Evolutionary conservation across 2,797 vertebrate genomes (phyloP).

Genomic region (Florisuga fusca): DNA sequence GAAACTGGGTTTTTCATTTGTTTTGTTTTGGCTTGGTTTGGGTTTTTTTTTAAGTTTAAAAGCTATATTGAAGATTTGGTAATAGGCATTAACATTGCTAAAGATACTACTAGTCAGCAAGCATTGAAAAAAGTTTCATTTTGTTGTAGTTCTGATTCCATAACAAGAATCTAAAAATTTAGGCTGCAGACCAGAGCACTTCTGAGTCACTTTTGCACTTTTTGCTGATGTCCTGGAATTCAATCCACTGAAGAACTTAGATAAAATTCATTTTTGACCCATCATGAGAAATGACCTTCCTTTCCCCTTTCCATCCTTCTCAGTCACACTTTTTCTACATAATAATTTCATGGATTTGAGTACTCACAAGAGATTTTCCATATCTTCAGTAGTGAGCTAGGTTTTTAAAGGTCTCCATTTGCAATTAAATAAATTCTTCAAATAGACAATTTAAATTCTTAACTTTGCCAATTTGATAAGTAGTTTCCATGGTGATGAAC

Average conservation of each 20-base stretch:
- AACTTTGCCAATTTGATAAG: constrained; percentile 3
- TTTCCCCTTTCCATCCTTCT: background rate
- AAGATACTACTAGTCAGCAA: background rate
- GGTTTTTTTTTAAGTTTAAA: background rate
- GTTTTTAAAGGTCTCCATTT: constrained; percentile 63
- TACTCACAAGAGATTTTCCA: background rate
- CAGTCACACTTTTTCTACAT: background rate
- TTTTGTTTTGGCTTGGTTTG: background rate
- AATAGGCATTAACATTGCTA: background rate
- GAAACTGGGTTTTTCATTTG: background rate
- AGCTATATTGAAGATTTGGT: background rate
- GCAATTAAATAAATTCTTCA: constrained; percentile 65
- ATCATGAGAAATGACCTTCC: background rate
- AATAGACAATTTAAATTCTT: constrained; percentile 37
- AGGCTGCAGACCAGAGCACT: background rate
- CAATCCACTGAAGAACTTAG: background rate
- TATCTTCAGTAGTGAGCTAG: background rate
- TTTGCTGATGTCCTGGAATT: constrained; percentile 27
- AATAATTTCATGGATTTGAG: background rate
- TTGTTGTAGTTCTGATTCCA: constrained; percentile 4
- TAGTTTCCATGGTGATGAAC: constrained; percentile 37
- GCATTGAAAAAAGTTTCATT: constrained; percentile 5
- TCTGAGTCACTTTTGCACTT: background rate
- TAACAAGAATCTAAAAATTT: background rate
- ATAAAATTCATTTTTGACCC: background rate